Percentiles rank a stretch among this genome's conserved stretches.
These are phyloP conservation scores for Oryzias javanicus DNA, from an alignment of 2,113 vertebrate species.

Conservation along the genomic window DNA sequence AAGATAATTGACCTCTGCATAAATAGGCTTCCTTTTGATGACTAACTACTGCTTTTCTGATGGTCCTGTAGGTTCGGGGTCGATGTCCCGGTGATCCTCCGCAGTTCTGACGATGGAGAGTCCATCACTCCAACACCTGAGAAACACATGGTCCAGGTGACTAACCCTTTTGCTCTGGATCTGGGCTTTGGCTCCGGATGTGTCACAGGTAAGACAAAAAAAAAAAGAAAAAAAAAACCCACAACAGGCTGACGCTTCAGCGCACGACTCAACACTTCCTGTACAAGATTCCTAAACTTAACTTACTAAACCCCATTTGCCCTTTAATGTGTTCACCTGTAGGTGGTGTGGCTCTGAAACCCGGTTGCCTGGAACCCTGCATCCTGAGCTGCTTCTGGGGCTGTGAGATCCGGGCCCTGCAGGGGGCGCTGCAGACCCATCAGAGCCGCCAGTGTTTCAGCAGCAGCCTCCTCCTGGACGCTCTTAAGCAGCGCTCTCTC, in stretches of 20 bases:
- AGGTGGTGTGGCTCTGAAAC: slow-evolving; percentile 83
- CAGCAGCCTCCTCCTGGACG: slow-evolving; percentile 83
- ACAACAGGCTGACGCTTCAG: background rate
- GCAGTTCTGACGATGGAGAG: slow-evolving; percentile 87
- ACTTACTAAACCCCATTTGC: too few species aligned
- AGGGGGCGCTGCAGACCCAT: slow-evolving; percentile 83
- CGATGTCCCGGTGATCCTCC: slow-evolving; percentile 90
- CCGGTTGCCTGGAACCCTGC: slow-evolving; percentile 86
- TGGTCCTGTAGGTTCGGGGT: slow-evolving; percentile 84
- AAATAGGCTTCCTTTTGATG: too few species aligned
- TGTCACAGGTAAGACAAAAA: slow-evolving; percentile 77
- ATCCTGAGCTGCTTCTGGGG: slow-evolving; percentile 92
- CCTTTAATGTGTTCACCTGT: background rate
- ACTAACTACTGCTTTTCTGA: too few species aligned
- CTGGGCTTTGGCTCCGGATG: slow-evolving; percentile 76
- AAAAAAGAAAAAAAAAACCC: too few species aligned
- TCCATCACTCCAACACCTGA: slow-evolving; percentile 78
- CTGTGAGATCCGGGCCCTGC: slow-evolving; percentile 84
- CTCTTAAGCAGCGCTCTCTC: slow-evolving; percentile 77
- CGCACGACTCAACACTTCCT: too few species aligned
- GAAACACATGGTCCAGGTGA: slow-evolving; percentile 92
- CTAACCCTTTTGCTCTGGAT: slow-evolving; percentile 90
- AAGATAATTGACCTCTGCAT: too few species aligned
- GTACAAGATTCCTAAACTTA: background rate
- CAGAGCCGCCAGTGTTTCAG: slow-evolving; percentile 73